Evolutionary conservation across 1,140 invertebrate species (phyloP).

Genomic region (Phthorimaea operculella): DNA sequence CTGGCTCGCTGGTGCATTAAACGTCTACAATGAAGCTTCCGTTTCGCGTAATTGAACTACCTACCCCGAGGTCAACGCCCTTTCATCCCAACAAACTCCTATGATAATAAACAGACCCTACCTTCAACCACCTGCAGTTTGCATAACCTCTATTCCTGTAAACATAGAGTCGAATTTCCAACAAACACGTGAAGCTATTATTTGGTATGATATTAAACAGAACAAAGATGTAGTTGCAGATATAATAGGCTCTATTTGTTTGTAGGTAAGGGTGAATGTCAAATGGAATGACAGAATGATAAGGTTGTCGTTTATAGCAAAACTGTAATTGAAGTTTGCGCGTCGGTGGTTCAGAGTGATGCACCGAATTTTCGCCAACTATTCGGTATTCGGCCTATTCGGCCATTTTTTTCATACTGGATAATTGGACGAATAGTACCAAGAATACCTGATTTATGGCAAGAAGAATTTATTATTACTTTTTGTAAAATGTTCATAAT

Average conservation of each 20-base stretch:
- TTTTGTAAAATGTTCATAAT: too few relatives aligned
- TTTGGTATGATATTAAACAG: too few relatives aligned
- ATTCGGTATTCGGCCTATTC: too few relatives aligned
- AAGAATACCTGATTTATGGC: too few relatives aligned
- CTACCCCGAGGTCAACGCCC: neutral
- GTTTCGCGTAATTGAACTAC: too few relatives aligned
- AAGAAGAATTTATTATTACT: too few relatives aligned
- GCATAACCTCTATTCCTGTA: neutral
- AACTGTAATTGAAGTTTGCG: neutral
- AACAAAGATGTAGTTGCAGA: neutral
- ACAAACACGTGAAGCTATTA: neutral
- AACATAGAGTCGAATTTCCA: neutral
- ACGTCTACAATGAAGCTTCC: too few relatives aligned
- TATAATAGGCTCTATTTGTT: neutral
- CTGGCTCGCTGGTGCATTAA: too few relatives aligned
- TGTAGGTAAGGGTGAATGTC: neutral
- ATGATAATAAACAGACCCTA: neutral
- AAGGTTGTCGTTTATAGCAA: neutral
- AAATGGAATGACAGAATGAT: neutral
- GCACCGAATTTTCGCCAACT: too few relatives aligned
- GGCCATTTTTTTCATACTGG: too few relatives aligned
- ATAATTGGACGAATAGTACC: too few relatives aligned
- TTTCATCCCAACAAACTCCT: neutral
- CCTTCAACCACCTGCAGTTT: neutral
- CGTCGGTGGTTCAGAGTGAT: neutral